Conservation (phyloP, 1,140 invertebrate species). For the Pentalonia nigronervosa region DNA sequence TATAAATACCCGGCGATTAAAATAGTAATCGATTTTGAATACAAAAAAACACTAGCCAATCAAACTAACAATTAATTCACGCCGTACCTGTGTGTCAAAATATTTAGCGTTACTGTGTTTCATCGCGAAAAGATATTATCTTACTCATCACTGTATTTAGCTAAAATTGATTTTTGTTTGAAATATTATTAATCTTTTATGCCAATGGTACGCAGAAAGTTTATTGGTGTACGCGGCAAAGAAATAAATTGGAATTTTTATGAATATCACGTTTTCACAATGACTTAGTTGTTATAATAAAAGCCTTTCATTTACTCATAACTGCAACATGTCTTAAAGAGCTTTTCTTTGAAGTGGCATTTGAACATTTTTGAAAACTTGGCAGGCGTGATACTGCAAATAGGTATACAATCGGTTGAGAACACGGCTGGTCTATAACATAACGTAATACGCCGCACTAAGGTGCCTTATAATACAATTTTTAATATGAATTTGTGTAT, state of each 20-base stretch:
- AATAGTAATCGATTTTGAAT: not conserved
- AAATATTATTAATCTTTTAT: not conserved
- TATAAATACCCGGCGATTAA: not conserved
- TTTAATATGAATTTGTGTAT: not conserved
- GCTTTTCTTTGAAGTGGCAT: not conserved
- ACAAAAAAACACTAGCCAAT: not conserved
- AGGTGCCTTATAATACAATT: not conserved
- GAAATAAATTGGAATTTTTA: not conserved
- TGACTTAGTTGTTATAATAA: not conserved
- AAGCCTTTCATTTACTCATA: not conserved
- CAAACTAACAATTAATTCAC: not conserved
- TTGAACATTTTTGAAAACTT: not conserved
- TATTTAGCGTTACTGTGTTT: not conserved
- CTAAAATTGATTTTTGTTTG: not conserved
- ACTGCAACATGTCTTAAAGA: not conserved
- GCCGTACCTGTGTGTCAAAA: not conserved
- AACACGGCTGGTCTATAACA: not conserved
- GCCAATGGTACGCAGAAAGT: not conserved
- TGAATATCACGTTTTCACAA: not conserved
- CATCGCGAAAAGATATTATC: not conserved
- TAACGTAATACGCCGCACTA: not conserved
- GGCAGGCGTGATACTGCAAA: not conserved
- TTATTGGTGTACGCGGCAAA: not conserved
- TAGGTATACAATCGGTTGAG: not conserved
- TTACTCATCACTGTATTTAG: not conserved